Base-by-base conservation (phyloP, 2,888 invertebrate genomes). In the Meandrusa payeni region DNA sequence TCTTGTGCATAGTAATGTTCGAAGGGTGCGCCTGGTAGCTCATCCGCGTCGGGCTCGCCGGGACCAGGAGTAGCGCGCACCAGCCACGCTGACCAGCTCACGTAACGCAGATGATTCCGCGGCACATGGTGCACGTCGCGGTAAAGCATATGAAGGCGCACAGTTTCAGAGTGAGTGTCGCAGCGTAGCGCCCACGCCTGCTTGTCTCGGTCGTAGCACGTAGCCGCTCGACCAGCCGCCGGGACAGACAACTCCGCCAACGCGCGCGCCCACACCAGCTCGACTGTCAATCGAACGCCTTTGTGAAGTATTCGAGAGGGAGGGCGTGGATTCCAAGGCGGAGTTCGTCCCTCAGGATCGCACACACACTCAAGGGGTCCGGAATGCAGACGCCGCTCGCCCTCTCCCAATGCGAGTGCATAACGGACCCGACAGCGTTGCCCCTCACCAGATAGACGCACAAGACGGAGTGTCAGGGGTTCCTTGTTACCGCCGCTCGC, bases 1-100 rank as follows among this genome's bases (percentile, higher is more conserved):
- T 94, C 94, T 69, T 95, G 94, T 7, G 94, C 92, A 70, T 94
- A 95, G 71, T 95, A 95, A 59, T 93, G 92, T 57, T 92, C 91
- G 73, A 93, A 94, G 2, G 94, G 94, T 0, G 92, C 92, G 6
- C 94, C 93, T 0, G 93, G 91, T 11, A 94, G 87, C 41, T 91
- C 89, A 17, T 92, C 89, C 0, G 92, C 91, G 49, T 91, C 91
- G n/a, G 90, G 76, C 46, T 91, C 89, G 6, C 90, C 90, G 37
- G 91, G 90, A 24, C 89, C 90, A 2, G 75, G 70, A 1, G 74
- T 57, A 1, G 76, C 75, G 13, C 83, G 78, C 51, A 93, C 85
- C 29, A 93, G 73, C 78, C 92, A 93, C 15, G 93, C 93, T 23
- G 92, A 92, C 93, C 93, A 93, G 62, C 91, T 91, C 10, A 93